phyloP scores from a whole-genome alignment of 2,797 vertebrate species.

The Macroramphosus scolopax region DNA sequence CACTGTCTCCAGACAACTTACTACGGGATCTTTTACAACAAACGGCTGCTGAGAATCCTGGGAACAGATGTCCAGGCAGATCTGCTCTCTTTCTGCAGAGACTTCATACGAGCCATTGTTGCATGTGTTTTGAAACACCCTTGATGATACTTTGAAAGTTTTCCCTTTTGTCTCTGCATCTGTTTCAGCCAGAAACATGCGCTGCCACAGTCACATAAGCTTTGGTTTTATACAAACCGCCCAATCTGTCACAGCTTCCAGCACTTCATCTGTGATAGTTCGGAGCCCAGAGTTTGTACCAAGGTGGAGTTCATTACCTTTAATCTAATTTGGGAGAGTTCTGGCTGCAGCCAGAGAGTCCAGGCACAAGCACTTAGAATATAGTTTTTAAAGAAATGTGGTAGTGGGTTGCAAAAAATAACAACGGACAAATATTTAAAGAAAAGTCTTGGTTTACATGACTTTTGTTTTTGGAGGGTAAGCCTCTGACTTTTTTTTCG shows the following conservation, averaged over 20 bases:
- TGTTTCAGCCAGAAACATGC: constrained; percentile 25
- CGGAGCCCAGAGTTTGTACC: constrained; percentile 21
- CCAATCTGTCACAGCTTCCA: constrained; percentile 25
- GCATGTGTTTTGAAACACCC: constrained; percentile 20
- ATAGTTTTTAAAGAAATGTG: constrained; percentile 11
- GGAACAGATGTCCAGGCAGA: constrained; percentile 63
- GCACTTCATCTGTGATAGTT: constrained; percentile 42
- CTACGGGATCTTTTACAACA: constrained; percentile 46
- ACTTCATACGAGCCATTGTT: constrained; percentile 10
- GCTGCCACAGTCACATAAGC: constrained; percentile 18
- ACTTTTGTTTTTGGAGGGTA: constrained; percentile 18
- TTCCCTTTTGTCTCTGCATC: constrained; percentile 20
- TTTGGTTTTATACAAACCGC: constrained; percentile 28
- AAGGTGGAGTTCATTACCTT: constrained; percentile 50
- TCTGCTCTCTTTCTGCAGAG: constrained; percentile 32
- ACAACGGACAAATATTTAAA: no score
- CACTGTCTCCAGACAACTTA: constrained; percentile 66
- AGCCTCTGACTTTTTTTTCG: constrained; percentile 16
- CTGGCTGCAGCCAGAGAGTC: constrained; percentile 22
- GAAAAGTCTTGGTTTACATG: constrained; percentile 24
- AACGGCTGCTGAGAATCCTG: constrained; percentile 56
- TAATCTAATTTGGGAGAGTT: constrained; percentile 47
- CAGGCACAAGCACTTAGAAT: constrained; percentile 4
- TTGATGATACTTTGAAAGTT: constrained; percentile 17
- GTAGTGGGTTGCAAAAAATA: not conserved